phyloP scores from a whole-genome alignment of 2,797 vertebrate genomes.

The Sebastes hopkinsi region DNA sequence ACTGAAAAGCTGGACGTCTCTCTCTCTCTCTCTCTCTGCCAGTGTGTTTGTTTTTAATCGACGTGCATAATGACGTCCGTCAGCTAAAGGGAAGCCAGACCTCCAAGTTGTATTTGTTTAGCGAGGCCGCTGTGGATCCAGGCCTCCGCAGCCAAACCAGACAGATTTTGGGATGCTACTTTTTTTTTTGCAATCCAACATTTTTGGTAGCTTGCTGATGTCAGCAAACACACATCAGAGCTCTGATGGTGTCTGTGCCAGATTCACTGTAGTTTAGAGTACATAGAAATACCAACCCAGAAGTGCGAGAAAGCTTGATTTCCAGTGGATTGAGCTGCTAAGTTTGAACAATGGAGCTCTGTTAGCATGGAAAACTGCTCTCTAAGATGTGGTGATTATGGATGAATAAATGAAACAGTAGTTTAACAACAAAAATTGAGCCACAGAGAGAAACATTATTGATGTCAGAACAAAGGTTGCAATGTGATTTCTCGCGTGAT shows the following conservation, averaged over 20 bases:
- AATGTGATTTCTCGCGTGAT: conserved; percentile 12
- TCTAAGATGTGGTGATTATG: neutral
- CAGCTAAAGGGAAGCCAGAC: conserved; percentile 68
- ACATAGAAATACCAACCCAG: neutral
- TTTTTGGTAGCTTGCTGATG: conserved; percentile 26
- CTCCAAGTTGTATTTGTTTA: conserved; percentile 69
- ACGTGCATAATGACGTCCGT: conserved; percentile 60
- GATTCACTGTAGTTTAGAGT: neutral
- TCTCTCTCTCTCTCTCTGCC: conserved; percentile 23
- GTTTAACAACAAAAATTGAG: neutral
- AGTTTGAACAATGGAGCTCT: neutral
- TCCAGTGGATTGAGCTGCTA: neutral
- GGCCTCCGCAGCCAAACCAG: conserved; percentile 44
- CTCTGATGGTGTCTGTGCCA: conserved; percentile 27
- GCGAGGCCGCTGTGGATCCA: conserved; percentile 48
- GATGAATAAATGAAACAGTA: neutral
- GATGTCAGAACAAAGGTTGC: conserved; percentile 10
- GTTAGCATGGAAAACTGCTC: neutral
- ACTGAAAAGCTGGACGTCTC: conserved; percentile 43
- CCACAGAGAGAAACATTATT: neutral
- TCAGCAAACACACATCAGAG: conserved; percentile 25
- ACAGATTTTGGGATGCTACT: conserved; percentile 34
- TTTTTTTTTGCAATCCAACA: conserved; percentile 9
- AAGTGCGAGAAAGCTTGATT: neutral
- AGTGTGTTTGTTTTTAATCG: conserved; percentile 70